Percentiles rank a stretch among this genome's conserved stretches.
Evolutionary conservation across 2,113 vertebrate genomes (phyloP).

Genomic region (Cyprinodon variegatus): DNA sequence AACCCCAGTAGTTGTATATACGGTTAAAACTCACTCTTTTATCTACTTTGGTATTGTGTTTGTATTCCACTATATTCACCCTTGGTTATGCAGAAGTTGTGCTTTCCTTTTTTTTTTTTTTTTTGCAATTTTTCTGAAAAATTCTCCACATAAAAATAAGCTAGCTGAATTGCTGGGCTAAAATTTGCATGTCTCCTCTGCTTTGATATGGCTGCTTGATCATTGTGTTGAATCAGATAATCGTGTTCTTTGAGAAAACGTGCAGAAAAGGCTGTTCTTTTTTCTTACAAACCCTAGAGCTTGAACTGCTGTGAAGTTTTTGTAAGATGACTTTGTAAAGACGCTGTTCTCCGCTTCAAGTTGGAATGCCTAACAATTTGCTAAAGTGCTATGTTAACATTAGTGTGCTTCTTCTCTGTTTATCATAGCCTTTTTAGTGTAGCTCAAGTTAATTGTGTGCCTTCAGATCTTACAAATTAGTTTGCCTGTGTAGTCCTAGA

Average conservation of each 20-base stretch:
- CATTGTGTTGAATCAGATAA: background rate
- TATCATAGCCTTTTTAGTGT: too few species aligned
- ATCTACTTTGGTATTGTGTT: background rate
- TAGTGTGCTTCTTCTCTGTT: too few species aligned
- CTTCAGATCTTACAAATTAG: too few species aligned
- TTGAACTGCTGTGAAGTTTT: too few species aligned
- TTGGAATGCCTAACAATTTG: too few species aligned
- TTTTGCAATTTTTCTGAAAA: background rate
- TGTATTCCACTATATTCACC: background rate
- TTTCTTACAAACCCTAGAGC: too few species aligned
- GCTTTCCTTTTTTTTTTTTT: background rate
- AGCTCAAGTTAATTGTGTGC: too few species aligned
- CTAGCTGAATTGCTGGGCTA: background rate
- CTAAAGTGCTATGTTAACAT: too few species aligned
- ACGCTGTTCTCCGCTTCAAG: too few species aligned
- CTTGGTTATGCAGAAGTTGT: background rate
- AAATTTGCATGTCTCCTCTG: background rate
- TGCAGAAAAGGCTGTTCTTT: background rate
- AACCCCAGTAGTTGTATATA: background rate
- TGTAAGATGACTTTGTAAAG: too few species aligned
- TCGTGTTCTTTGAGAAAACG: background rate
- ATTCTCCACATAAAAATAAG: background rate
- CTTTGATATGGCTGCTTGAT: background rate
- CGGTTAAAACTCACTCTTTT: background rate
- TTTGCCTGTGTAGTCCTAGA: too few species aligned